Evolutionary conservation across 2,888 invertebrate genomes (phyloP), one percentile per base, ranked within the genome.

Genomic region (Adelphocoris suturalis): DNA sequence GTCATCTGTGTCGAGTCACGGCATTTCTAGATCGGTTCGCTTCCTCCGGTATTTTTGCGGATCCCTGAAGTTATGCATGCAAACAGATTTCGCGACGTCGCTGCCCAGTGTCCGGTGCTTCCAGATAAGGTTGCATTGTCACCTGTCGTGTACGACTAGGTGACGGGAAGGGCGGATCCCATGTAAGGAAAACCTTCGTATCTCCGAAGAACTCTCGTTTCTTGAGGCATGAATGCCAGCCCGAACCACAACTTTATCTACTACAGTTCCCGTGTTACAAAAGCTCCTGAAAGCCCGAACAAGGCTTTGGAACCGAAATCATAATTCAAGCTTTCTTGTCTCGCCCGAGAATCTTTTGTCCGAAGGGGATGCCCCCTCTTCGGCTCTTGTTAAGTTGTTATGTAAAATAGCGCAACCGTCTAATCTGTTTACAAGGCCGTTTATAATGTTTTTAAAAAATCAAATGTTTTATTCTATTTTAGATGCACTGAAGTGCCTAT

Each of bases 311-410:
- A 28, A 27, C 37, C 85, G 80, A 88, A 88, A 88, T 88, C 88
- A 88, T 88, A 88, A 78, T 88, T 88, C 88, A 88, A 80, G 55
- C 88, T 52, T 28, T n/a, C 88, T 88, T 88, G 88, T 88, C 88
- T 57, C 88, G 28, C 12, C 19, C 52, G 52, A 52, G 78, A 88
- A 78, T 80, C 80, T 88, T 80, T 88, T 23, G 88, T 78, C 85
- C 85, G 57, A 68, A 68, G 68, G 68, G 23, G 37, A 16, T 27
- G 61, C 85, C 37, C 85, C 13, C 52, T 28, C 28, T 57, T 14
- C 57, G 27, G 84, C 57, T 57, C 88, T 88, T 78, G 88, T 88
- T 88, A 52, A 88, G 88, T 28, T 87, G 87, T 88, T 88, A 88
- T 88, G 88, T 88, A 88, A 88, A 88, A 88, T 88, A 88, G 78